Percentiles rank a stretch among this genome's conserved stretches.
Evolutionary conservation across 2,113 vertebrate species (phyloP).

Genomic region (Charina bottae): DNA sequence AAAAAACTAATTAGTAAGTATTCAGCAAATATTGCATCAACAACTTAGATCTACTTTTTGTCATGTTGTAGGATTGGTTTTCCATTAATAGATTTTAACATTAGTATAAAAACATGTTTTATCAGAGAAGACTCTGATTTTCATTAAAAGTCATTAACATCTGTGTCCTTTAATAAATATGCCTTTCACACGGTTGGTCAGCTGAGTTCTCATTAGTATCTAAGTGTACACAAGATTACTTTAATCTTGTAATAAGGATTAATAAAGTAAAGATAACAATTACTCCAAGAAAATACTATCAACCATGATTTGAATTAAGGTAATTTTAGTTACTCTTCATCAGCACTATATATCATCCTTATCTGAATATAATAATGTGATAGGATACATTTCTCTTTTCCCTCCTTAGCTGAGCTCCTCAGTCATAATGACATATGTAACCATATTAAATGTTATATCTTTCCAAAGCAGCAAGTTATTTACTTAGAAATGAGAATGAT

Average conservation of each 20-base stretch:
- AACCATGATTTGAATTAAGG: background rate
- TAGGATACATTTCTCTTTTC: background rate
- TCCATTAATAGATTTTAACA: background rate
- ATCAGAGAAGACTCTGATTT: background rate
- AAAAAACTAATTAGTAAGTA: background rate
- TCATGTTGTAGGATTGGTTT: constrained; percentile 44
- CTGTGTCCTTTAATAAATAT: background rate
- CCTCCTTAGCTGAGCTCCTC: constrained; percentile 33
- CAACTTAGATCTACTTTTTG: background rate
- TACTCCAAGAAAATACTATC: constrained; percentile 15
- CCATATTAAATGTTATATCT: background rate
- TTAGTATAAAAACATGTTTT: constrained; percentile 23
- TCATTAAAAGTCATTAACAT: constrained; percentile 16
- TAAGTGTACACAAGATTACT: background rate
- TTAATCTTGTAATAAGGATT: background rate
- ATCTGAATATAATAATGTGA: constrained; percentile 4
- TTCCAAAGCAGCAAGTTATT: background rate
- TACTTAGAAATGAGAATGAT: background rate
- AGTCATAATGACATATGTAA: constrained; percentile 38
- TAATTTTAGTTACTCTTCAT: background rate
- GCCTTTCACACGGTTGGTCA: background rate
- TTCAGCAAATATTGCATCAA: background rate
- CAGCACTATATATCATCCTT: background rate
- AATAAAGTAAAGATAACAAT: background rate
- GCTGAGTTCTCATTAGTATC: background rate